phyloP scores from a whole-genome alignment of 2,797 vertebrate species.

The Coendou prehensilis region DNA sequence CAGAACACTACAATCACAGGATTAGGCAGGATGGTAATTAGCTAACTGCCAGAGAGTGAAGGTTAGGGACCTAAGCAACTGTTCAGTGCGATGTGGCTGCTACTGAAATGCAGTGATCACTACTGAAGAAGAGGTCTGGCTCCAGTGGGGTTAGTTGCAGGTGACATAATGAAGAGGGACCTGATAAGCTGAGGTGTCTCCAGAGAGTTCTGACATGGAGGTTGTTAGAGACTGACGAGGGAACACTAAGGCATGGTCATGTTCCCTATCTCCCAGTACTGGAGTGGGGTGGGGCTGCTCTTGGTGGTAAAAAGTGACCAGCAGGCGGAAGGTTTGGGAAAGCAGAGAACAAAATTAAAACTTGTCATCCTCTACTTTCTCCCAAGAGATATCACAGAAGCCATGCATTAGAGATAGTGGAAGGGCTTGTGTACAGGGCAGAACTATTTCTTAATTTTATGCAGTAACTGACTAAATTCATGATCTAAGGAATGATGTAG shows the following conservation, averaged over 20 bases:
- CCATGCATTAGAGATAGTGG: neutral
- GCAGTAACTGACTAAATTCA: neutral
- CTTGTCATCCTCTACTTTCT: neutral
- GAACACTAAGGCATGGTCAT: neutral
- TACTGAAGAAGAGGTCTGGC: neutral
- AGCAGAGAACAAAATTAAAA: slow-evolving; percentile 5
- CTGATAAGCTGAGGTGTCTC: neutral
- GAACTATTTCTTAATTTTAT: neutral
- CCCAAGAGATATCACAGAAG: neutral
- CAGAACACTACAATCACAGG: neutral
- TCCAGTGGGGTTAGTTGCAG: neutral
- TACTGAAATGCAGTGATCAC: neutral
- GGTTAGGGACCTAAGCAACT: neutral
- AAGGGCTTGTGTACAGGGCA: neutral
- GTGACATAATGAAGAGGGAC: neutral
- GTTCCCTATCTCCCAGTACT: neutral
- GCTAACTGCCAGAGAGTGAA: neutral
- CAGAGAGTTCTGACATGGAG: neutral
- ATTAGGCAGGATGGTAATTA: neutral
- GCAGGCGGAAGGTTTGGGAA: neutral
- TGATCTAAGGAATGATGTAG: neutral
- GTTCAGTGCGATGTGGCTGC: neutral
- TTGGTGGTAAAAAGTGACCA: neutral
- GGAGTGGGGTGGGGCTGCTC: neutral
- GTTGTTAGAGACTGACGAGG: neutral